phyloP scores from a whole-genome alignment of 2,113 vertebrate genomes.

The Tamias sibiricus region DNA sequence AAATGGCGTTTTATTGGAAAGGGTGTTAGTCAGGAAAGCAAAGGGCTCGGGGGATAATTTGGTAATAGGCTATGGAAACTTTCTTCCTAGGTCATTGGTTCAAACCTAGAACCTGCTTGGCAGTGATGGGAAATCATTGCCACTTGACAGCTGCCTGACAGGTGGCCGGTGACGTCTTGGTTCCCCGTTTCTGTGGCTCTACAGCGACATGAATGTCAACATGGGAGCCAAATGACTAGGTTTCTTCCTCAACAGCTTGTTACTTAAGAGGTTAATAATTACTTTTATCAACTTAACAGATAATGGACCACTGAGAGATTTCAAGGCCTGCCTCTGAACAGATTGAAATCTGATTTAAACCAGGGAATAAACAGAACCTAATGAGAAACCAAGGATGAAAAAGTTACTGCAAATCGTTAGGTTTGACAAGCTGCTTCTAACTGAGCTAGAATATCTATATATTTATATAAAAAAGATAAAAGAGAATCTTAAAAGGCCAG shows the following conservation, averaged over 20 bases:
- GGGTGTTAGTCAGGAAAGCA: neutral
- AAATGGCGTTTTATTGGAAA: slow-evolving; percentile 61
- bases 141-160: slow-evolving; percentile 28
- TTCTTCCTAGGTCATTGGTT: slow-evolving; percentile 60
- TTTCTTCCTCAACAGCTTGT: neutral
- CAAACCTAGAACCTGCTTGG: slow-evolving; percentile 68
- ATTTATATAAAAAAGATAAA: neutral
- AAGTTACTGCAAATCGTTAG: neutral
- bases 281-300: neutral
- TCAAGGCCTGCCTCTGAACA: neutral
- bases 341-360: neutral
- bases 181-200: neutral
- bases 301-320: neutral
- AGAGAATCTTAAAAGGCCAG: neutral
- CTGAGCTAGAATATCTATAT: neutral
- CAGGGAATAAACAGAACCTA: too few species aligned
- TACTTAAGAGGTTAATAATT: neutral
- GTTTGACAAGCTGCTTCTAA: neutral
- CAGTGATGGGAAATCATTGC: slow-evolving; percentile 73
- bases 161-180: neutral
- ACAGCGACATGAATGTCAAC: neutral
- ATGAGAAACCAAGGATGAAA: neutral
- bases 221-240: neutral
- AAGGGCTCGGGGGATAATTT: slow-evolving; percentile 55
- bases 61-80: slow-evolving; percentile 66